Evolutionary conservation across 2,113 vertebrate species (phyloP).

Genomic region (Zosterops lateralis): DNA sequence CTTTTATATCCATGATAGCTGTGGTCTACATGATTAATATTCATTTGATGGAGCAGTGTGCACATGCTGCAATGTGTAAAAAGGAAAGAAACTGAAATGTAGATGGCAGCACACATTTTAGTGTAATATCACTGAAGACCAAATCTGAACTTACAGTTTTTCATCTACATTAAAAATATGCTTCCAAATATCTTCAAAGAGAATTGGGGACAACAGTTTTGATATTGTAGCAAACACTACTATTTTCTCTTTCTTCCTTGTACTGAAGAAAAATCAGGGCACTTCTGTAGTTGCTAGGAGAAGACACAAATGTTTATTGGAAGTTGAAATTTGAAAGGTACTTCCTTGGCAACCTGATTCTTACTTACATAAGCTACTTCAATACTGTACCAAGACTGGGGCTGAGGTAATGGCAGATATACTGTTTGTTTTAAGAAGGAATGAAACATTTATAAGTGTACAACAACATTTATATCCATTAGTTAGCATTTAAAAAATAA

Average conservation of each 20-base stretch:
- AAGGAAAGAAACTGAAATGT: background rate
- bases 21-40: background rate
- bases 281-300: background rate
- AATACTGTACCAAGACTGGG: background rate
- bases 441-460: background rate
- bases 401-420: background rate
- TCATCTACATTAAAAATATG: background rate
- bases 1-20: background rate
- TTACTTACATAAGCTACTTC: background rate
- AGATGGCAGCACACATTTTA: background rate
- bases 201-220: background rate
- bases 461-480: background rate
- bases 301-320: slow-evolving; percentile 7
- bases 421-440: background rate
- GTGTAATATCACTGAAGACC: background rate
- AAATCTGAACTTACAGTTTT: background rate
- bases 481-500: background rate
- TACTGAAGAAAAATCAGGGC: background rate
- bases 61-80: background rate
- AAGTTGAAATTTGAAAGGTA: background rate
- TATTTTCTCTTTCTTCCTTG: background rate
- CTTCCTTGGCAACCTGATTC: background rate
- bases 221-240: background rate
- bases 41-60: background rate
- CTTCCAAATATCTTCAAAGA: background rate